Base-by-base conservation (phyloP, 1,140 invertebrate genomes). In the Hirudo medicinalis region DNA sequence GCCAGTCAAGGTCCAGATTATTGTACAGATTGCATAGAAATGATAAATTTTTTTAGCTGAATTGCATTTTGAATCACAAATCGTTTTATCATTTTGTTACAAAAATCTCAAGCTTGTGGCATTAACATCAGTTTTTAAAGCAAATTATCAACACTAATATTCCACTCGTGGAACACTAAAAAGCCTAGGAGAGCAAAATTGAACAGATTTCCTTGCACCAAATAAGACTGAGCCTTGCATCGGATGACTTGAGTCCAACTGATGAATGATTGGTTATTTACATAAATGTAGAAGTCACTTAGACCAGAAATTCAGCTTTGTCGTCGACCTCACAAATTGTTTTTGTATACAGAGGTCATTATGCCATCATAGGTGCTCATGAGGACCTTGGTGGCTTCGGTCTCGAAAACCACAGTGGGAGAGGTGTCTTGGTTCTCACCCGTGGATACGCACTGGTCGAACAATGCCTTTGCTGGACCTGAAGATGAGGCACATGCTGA, bases 321-420 rank as follows among this genome's bases (percentile, higher is more conserved):
- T 63, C 54, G 2, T 20, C 2, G 54, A 57, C 20, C 57, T 63
- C 43, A 63, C 29, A 32, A n/a, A 20, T 63, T 63, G 20, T 63
- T 63, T n/a, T 32, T 22, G 57, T 63, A 63, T 6, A 63, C 29
- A 32, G 57, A 22, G 22, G 57, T 63, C 29, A 32, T 63, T 22
- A 63, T 63, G 57, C 11, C 11, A 5, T 13, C 57, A 11, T n/a
- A 25, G 29, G 22, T 32, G 19, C 57, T 63, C 29, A 63, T 63
- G 22, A 63, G 57, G 19, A 63, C 29, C 29, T 63, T 63, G 57
- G 57, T 63, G 57, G 57, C 57, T 11, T 63, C 57, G 22, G 57
- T 63, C 15, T 63, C 57, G 20, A 63, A 63, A 25, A 63, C 57
- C 19, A 63, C 57, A 25, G 15, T 32, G 22, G 57, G 57, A 11